phyloP scores from a whole-genome alignment of 2,113 vertebrate species.

The Cavia porcellus region DNA sequence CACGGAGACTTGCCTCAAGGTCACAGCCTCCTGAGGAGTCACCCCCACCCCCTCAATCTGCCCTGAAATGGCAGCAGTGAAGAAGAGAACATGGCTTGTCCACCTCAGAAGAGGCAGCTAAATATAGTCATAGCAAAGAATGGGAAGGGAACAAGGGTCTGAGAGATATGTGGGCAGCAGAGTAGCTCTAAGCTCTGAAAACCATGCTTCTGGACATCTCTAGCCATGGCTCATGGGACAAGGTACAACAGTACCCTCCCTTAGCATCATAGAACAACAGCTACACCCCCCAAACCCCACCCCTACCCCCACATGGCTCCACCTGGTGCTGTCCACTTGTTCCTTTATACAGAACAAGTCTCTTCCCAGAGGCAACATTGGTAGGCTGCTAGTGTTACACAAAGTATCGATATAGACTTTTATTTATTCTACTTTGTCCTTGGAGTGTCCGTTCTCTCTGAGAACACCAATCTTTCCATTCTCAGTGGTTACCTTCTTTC shows the following conservation, averaged over 20 bases:
- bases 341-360: neutral
- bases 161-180: neutral
- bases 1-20: neutral
- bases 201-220: neutral
- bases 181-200: neutral
- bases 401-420: conserved; percentile 3
- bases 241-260: neutral
- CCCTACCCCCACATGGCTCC: neutral
- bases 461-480: conserved; percentile 31
- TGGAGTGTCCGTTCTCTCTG: neutral
- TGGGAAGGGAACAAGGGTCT: neutral
- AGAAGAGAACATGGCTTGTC: neutral
- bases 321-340: neutral
- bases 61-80: neutral
- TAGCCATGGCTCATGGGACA: neutral
- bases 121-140: neutral
- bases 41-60: neutral
- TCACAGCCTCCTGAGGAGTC: neutral
- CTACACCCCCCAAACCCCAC: neutral
- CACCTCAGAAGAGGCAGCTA: neutral
- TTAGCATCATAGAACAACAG: neutral
- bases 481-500: neutral
- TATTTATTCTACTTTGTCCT: conserved; percentile 16
- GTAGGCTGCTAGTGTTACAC: neutral
- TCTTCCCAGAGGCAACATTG: neutral